phyloP scores from a whole-genome alignment of 2,888 invertebrate genomes.

The Caenorhabditis becei region DNA sequence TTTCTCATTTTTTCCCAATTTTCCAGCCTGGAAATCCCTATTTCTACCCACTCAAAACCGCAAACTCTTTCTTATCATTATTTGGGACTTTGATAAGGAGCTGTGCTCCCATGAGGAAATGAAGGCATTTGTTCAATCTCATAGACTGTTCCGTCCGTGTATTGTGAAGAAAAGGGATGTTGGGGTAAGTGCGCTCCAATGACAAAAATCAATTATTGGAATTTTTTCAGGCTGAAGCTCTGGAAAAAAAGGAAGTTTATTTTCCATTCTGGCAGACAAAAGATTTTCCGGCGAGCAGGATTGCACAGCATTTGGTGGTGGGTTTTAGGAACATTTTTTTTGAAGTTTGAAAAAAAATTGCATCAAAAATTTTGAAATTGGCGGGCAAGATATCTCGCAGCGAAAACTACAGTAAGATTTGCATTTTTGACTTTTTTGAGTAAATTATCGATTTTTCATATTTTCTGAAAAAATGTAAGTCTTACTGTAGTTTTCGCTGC shows the following conservation, averaged over 20 bases:
- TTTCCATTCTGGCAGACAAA: slow-evolving; percentile 40
- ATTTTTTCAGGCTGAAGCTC: slow-evolving; percentile 6
- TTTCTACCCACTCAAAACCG: slow-evolving; percentile 37
- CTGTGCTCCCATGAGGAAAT: slow-evolving; percentile 26
- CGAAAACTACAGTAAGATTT: no score
- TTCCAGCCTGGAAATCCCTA: slow-evolving; percentile 20
- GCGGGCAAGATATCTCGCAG: no score
- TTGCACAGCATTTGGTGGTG: slow-evolving; percentile 50
- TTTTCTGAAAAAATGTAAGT: no score
- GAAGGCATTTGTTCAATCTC: neutral
- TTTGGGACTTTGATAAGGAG: slow-evolving; percentile 20
- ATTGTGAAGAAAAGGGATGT: slow-evolving; percentile 7
- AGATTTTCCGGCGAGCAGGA: slow-evolving; percentile 28
- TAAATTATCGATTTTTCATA: no score
- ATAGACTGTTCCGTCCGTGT: slow-evolving; percentile 12
- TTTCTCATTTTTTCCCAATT: no score
- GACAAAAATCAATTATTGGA: no score
- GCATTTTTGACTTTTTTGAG: no score
- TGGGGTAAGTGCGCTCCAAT: slow-evolving; percentile 6
- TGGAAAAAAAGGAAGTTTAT: slow-evolving; percentile 16
- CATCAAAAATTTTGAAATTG: no score
- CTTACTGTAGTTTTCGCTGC: no score
- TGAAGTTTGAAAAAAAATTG: neutral
- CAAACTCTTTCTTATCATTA: slow-evolving; percentile 17
- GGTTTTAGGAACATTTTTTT: neutral